Evolutionary conservation across 2,113 vertebrate genomes (phyloP).

Genomic region (Phainopepla nitens): DNA sequence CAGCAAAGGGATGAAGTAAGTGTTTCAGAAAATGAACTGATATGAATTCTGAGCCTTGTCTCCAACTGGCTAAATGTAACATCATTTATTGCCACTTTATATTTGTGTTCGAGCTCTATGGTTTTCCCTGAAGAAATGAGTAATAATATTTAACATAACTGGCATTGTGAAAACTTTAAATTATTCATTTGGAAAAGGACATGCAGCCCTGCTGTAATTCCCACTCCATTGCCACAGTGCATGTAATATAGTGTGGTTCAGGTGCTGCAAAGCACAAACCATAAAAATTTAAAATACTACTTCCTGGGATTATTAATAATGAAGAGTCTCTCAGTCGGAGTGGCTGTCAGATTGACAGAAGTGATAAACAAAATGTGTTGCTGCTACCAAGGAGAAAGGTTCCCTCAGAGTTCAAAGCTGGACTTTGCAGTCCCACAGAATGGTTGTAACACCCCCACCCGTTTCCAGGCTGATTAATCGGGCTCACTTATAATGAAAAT

Average conservation of each 20-base stretch:
- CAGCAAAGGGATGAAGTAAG: slow-evolving; percentile 48
- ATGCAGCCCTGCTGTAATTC: slow-evolving; percentile 42
- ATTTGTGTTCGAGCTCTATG: slow-evolving; percentile 20
- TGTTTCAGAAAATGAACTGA: slow-evolving; percentile 47
- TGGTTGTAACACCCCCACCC: not conserved
- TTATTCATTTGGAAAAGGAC: slow-evolving; percentile 70
- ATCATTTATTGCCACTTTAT: slow-evolving; percentile 59
- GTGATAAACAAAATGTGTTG: slow-evolving; percentile 57
- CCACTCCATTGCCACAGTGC: slow-evolving; percentile 35
- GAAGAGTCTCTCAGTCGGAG: slow-evolving; percentile 63
- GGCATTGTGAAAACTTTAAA: slow-evolving; percentile 69
- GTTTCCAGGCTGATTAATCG: not conserved
- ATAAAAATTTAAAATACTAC: slow-evolving; percentile 78
- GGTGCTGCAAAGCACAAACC: slow-evolving; percentile 63
- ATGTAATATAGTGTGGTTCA: slow-evolving; percentile 68
- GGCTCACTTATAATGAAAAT: not conserved
- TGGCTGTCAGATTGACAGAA: slow-evolving; percentile 53
- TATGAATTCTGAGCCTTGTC: slow-evolving; percentile 38
- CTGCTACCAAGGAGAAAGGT: slow-evolving; percentile 43
- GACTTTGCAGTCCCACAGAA: slow-evolving; percentile 5
- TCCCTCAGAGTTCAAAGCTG: slow-evolving; percentile 27
- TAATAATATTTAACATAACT: slow-evolving; percentile 70
- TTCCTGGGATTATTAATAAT: slow-evolving; percentile 76
- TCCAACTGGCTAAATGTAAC: slow-evolving; percentile 39
- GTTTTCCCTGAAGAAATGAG: slow-evolving; percentile 47